Evolutionary conservation across 2,888 invertebrate species (phyloP).

Genomic region (Agriopis leucophaearia): DNA sequence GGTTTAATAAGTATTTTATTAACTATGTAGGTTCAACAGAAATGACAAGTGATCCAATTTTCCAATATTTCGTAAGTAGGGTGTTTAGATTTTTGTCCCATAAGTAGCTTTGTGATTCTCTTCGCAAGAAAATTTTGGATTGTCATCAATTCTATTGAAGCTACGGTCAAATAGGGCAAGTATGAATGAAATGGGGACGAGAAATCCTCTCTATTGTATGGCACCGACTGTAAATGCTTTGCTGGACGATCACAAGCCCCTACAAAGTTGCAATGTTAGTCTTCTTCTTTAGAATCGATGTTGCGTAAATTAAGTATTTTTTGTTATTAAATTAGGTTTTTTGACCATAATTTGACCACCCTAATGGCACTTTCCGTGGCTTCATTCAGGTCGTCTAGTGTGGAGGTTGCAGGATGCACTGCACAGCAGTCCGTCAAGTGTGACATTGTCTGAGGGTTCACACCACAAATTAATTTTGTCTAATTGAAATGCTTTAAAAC

Average conservation of each 20-base stretch:
- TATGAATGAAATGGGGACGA: conserved; percentile 23
- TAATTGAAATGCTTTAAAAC: no score
- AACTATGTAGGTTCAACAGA: neutral
- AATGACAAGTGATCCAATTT: neutral
- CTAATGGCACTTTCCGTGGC: no score
- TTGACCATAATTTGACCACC: no score
- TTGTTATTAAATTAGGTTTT: no score
- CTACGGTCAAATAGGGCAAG: conserved; percentile 22
- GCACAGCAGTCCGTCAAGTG: no score
- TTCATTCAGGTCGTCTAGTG: no score
- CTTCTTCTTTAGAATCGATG: no score
- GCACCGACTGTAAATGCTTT: conserved; percentile 9
- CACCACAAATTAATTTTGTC: no score
- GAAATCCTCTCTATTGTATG: conserved; percentile 27
- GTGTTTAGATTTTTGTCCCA: conserved; percentile 21
- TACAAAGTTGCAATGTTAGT: conserved; percentile 18
- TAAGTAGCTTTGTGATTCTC: conserved; percentile 32
- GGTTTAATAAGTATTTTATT: neutral
- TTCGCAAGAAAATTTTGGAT: conserved; percentile 33
- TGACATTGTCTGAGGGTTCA: no score
- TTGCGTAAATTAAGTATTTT: no score
- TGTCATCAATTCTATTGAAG: conserved; percentile 33
- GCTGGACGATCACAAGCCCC: conserved; percentile 2
- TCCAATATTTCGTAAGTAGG: conserved; percentile 4
- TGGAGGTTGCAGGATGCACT: no score